Evolutionary conservation across 2,113 vertebrate genomes (phyloP).

Genomic region (Porphyrio hochstetteri): DNA sequence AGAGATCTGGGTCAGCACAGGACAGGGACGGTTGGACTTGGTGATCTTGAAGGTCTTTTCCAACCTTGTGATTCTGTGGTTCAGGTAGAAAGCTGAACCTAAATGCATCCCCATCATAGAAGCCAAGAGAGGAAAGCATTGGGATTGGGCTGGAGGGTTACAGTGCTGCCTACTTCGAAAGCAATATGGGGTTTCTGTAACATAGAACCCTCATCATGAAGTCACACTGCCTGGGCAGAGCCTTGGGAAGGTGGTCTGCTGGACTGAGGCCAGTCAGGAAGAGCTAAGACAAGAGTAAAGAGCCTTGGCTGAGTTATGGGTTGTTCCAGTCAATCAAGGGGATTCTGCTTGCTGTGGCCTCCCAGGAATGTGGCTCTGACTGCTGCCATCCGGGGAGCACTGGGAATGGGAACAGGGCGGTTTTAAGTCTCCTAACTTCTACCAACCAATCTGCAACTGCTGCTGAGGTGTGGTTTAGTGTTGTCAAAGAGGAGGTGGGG

Average conservation of each 20-base stretch:
- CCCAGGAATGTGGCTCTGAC: not conserved
- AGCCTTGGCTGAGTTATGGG: not conserved
- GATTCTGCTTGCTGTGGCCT: not conserved
- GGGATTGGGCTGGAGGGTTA: not conserved
- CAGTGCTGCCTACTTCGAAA: fast-evolving
- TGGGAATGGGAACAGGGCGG: not conserved
- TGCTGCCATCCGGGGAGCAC: not conserved
- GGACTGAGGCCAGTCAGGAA: not conserved
- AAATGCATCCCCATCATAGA: not conserved
- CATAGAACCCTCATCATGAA: not conserved
- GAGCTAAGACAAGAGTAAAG: not conserved
- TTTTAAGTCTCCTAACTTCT: not conserved
- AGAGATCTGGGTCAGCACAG: too few species aligned
- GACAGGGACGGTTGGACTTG: too few species aligned
- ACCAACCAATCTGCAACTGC: not conserved
- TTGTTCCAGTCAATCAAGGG: not conserved
- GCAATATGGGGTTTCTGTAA: not conserved
- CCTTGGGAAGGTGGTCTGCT: not conserved
- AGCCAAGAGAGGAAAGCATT: not conserved
- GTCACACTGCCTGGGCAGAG: not conserved
- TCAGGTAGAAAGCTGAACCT: not conserved
- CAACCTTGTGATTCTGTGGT: too few species aligned
- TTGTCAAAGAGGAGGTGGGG: not conserved
- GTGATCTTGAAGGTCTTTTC: too few species aligned
- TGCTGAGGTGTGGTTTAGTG: not conserved